Percentiles rank a stretch among this genome's conserved stretches.
phyloP scores from a whole-genome alignment of 2,113 vertebrate species.

The Pavo muticus region DNA sequence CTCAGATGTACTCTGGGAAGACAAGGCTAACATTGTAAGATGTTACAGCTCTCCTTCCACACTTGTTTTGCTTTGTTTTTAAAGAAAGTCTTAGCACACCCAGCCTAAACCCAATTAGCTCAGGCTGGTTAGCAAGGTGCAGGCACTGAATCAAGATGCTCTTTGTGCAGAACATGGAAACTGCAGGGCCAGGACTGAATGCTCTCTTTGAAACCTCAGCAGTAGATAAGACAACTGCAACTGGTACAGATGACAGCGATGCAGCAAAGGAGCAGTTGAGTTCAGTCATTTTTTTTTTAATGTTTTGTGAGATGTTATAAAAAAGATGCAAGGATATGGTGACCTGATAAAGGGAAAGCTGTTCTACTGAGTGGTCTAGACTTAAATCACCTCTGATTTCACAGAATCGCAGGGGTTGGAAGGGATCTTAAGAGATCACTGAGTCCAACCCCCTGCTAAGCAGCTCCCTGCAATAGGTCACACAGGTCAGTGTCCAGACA shows the following conservation, averaged over 20 bases:
- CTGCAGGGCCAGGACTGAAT: rapidly evolving
- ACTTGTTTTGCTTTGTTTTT: neutral
- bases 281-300: neutral
- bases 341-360: neutral
- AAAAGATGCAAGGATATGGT: neutral
- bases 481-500: too few relatives aligned
- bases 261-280: neutral
- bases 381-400: neutral
- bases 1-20: neutral
- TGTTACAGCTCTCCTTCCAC: neutral
- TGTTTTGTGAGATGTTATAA: neutral
- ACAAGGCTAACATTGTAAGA: neutral
- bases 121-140: neutral
- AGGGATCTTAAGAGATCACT: too few relatives aligned
- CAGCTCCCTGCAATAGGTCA: too few relatives aligned
- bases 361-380: neutral
- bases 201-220: rapidly evolving
- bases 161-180: neutral
- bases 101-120: neutral
- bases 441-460: too few relatives aligned
- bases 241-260: rapidly evolving
- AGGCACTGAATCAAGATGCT: neutral
- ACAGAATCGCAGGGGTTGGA: too few relatives aligned
- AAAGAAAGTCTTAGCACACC: neutral
- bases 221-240: too few relatives aligned